phyloP scores from a whole-genome alignment of 2,888 invertebrate genomes.

The Oegoconia quadripuncta region DNA sequence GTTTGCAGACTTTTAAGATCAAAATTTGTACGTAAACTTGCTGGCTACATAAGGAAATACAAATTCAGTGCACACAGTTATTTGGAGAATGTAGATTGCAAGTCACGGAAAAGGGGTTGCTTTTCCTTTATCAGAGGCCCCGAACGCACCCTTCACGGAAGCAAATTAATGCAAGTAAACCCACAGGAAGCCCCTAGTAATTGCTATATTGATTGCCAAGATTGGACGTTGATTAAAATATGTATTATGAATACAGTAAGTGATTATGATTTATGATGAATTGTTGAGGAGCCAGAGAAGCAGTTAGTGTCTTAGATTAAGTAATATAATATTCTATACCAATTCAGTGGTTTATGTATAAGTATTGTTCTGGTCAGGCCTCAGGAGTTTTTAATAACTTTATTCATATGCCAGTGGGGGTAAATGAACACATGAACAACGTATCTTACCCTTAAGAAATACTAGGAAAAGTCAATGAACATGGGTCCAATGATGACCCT shows the following conservation, averaged over 20 bases:
- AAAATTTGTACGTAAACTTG: no score
- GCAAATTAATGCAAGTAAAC: conserved; percentile 1
- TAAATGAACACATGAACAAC: no score
- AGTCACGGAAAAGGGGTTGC: background rate
- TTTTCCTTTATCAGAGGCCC: background rate
- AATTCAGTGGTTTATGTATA: no score
- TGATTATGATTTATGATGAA: conserved; percentile 29
- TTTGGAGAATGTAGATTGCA: background rate
- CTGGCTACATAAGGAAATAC: no score
- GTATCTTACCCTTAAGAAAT: no score
- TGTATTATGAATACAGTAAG: conserved; percentile 20
- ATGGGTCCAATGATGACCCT: no score
- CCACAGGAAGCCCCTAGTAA: conserved; percentile 2
- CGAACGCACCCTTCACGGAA: background rate
- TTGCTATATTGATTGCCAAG: conserved; percentile 27
- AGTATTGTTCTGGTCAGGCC: no score
- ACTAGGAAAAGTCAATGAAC: no score
- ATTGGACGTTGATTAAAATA: conserved; percentile 28
- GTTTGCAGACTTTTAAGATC: no score
- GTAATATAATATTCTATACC: background rate
- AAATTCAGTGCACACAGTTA: no score
- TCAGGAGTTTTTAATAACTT: no score
- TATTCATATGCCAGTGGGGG: no score
- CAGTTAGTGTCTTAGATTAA: background rate
- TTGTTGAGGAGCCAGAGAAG: background rate